phyloP scores from a whole-genome alignment of 2,797 vertebrate species.

The Centroberyx gerrardi region DNA sequence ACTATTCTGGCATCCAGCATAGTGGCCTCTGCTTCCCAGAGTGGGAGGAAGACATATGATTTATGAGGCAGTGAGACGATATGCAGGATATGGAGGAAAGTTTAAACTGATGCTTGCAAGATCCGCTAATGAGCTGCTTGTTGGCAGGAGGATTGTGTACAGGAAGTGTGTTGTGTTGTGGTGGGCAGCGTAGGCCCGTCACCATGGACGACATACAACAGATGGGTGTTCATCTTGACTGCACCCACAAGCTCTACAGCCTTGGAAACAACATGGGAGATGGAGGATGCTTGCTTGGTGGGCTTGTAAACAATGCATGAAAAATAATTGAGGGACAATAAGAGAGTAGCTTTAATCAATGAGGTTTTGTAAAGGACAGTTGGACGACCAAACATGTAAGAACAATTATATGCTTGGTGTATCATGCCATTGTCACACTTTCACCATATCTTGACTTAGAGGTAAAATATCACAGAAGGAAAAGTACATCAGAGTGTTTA shows the following conservation, averaged over 20 bases:
- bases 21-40: constrained; percentile 32
- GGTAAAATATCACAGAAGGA: background rate
- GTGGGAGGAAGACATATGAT: constrained; percentile 40
- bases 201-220: constrained; percentile 3
- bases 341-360: background rate
- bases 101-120: constrained; percentile 67
- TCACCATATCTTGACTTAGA: background rate
- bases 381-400: background rate
- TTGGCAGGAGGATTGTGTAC: constrained; percentile 1
- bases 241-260: constrained; percentile 59
- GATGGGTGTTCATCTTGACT: constrained; percentile 27
- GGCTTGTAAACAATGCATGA: constrained; percentile 2
- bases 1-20: constrained; percentile 34
- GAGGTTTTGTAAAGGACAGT: background rate
- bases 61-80: constrained; percentile 63
- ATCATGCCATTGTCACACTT: background rate
- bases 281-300: constrained; percentile 56
- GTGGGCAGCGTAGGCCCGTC: background rate
- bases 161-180: background rate
- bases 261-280: constrained; percentile 57
- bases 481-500: background rate
- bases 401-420: background rate
- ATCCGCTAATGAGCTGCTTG: constrained; percentile 63
- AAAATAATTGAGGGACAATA: background rate
- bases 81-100: constrained; percentile 41